These are phyloP conservation scores for Oopsacas minuta DNA, from an alignment of 37 sponge, comb jelly and placozoan genomes.

Conservation along the genomic window DNA sequence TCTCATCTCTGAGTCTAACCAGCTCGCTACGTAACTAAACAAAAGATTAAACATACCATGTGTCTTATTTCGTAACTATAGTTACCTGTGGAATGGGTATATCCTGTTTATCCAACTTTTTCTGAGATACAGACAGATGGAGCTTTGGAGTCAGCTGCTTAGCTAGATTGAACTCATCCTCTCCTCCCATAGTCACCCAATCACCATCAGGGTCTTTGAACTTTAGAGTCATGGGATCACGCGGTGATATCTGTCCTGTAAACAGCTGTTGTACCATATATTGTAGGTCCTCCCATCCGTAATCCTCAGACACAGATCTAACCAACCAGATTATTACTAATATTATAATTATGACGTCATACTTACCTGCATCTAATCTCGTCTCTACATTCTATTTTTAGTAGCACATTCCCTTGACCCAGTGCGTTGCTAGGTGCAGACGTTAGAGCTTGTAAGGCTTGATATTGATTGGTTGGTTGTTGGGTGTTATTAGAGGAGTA, in stretches of 20 bases:
- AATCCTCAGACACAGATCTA: constrained; percentile 9
- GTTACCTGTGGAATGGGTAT: neutral
- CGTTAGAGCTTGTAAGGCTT: neutral
- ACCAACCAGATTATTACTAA: neutral
- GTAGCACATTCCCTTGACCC: constrained; percentile 2
- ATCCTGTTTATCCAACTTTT: neutral
- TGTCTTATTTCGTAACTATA: neutral
- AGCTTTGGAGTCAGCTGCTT: constrained; percentile 4
- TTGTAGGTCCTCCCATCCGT: constrained; percentile 11
- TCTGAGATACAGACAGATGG: neutral
- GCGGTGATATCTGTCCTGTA: neutral
- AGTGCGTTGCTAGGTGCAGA: constrained; percentile 9
- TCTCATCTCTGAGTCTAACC: neutral
- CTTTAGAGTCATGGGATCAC: neutral
- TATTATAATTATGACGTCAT: neutral
- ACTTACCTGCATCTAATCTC: constrained; percentile 1
- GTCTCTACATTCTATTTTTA: neutral
- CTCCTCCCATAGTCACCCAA: neutral
- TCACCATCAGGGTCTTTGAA: neutral
- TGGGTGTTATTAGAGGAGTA: neutral
- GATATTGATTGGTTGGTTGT: neutral
- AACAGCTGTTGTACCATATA: neutral
- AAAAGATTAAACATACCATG: neutral
- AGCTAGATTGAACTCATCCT: neutral
- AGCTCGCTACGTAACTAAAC: neutral